phyloP scores from a whole-genome alignment of 2,113 vertebrate species.

The Hyaena hyaena region DNA sequence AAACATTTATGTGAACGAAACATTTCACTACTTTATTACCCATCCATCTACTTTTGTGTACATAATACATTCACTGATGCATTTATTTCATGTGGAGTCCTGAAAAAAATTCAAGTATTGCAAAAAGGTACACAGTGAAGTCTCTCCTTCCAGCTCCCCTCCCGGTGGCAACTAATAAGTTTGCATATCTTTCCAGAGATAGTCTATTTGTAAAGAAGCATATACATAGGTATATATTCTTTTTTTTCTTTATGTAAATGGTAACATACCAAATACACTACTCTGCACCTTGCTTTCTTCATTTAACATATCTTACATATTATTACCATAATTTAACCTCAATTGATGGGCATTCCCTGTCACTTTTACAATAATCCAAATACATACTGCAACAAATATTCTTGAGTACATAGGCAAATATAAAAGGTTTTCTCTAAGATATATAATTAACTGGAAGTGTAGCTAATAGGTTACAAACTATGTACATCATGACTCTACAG shows the following conservation, averaged over 20 bases:
- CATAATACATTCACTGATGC: background rate
- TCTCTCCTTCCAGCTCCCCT: background rate
- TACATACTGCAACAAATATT: conserved; percentile 23
- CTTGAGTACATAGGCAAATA: conserved; percentile 15
- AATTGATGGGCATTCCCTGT: background rate
- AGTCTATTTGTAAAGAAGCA: background rate
- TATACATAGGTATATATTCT: background rate
- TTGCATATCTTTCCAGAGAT: background rate
- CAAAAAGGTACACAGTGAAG: background rate
- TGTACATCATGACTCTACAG: background rate
- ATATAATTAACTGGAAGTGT: background rate
- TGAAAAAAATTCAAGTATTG: conserved; percentile 35
- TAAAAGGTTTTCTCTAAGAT: conserved; percentile 19
- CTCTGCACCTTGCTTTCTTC: background rate
- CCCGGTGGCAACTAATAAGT: background rate
- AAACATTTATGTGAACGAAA: conserved; percentile 49
- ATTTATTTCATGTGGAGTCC: background rate
- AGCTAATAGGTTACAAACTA: background rate
- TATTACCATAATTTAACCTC: background rate
- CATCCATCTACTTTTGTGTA: background rate
- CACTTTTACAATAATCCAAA: conserved; percentile 23
- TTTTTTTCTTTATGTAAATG: background rate
- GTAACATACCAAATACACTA: conserved; percentile 2
- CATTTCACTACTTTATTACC: conserved; percentile 19
- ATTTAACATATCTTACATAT: conserved; percentile 1